Evolutionary conservation across 2,888 invertebrate species (phyloP), one percentile per base, ranked within the genome.

Genomic region (Orthosia gothica): DNA sequence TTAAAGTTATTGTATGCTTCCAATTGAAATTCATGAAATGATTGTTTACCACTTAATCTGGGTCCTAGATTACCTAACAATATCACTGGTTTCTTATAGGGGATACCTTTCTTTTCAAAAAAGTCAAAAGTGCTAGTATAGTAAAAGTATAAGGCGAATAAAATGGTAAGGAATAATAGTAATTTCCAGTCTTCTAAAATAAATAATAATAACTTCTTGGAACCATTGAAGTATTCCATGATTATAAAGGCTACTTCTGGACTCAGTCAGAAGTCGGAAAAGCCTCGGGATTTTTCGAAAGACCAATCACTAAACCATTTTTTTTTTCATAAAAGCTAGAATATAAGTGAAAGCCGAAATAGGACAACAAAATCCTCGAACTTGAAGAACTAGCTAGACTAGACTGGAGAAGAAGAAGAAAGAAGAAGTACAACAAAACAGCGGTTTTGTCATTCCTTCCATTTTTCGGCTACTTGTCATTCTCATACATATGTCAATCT

Each of bases 31-130:
- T 95, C 94, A 85, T 96, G 96, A 81, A 96, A 96, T 18, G 97
- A 97, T 86, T 89, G 92, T 80, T 92, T 94, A 18, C 94, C 93
- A 47, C 90, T 84, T 66, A 97, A 77, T 77, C 97, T 91, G 3
- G 94, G 92, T 45, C 95, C 95, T 45, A 96, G 88, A 87, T 97
- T 97, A 2, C 97, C 97, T 62, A 97, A 89, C n/a, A 97, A 89
- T 82, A 97, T 93, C 40, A 89, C 91, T 5, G 97, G 97, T 86
- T 97, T 94, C 86, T 91, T 92, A 85, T 87, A 95, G 12, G 93
- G 92, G 40, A 97, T 91, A 13, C 95, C 95, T 89, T 92, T 95
- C 72, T 95, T 95, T 88, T 94, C 92, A 88, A 97, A 97, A 88
- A 93, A 93, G 81, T 94, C 92, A 85, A 95, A 96, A 15, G 94